Evolutionary conservation across 2,888 invertebrate genomes (phyloP).

Genomic region (Acrobasis repandana): DNA sequence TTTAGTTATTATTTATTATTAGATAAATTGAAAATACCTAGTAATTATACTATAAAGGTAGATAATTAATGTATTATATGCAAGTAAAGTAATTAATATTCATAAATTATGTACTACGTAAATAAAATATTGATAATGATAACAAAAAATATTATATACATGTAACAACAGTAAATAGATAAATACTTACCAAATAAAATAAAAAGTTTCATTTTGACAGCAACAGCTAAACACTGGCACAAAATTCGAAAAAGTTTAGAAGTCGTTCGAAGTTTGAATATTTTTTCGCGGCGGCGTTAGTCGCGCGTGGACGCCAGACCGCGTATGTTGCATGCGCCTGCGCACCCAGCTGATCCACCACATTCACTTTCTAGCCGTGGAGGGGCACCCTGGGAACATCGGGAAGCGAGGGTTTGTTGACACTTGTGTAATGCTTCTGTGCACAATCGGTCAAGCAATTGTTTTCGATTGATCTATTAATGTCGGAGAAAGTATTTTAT

Average conservation of each 20-base stretch:
- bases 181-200: constrained; percentile 66
- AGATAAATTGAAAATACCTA: too few species aligned
- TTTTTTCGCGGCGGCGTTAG: constrained; percentile 62
- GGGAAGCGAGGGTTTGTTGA: constrained; percentile 76
- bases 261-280: constrained; percentile 45
- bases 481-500: not conserved
- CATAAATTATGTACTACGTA: not conserved
- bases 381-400: constrained; percentile 65
- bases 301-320: constrained; percentile 64
- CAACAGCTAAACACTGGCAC: constrained; percentile 61
- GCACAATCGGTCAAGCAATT: constrained; percentile 29
- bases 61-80: too few species aligned
- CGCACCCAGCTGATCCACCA: constrained; percentile 45
- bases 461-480: constrained; percentile 17
- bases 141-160: not conserved
- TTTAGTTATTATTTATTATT: too few species aligned
- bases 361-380: constrained; percentile 78
- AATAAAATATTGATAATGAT: not conserved
- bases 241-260: constrained; percentile 40
- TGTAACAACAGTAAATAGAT: not conserved
- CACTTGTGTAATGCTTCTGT: constrained; percentile 41
- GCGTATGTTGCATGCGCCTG: constrained; percentile 65
- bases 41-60: too few species aligned
- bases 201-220: constrained; percentile 63
- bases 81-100: not conserved